Percentiles rank a stretch among this genome's conserved stretches.
phyloP scores from a whole-genome alignment of 2,797 vertebrate species.

The Tinamus major region DNA sequence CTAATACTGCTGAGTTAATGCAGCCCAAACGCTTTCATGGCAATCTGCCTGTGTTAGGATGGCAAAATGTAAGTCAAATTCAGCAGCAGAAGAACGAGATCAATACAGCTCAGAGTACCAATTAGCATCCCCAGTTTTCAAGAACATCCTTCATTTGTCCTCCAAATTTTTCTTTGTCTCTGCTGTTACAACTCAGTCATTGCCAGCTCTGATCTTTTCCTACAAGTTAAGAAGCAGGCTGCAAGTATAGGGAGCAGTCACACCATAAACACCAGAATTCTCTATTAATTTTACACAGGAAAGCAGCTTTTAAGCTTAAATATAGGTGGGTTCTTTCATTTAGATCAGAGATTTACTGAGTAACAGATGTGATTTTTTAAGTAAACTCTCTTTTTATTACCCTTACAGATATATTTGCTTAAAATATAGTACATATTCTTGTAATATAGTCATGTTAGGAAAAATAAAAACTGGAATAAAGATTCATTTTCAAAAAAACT shows the following conservation, averaged over 20 bases:
- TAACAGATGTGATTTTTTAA: constrained; percentile 21
- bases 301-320: constrained; percentile 11
- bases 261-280: not conserved
- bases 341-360: constrained; percentile 14
- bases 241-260: not conserved
- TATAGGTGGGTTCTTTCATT: not conserved
- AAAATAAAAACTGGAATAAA: not conserved
- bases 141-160: constrained; percentile 50
- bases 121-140: constrained; percentile 31
- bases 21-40: not conserved
- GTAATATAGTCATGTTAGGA: not conserved
- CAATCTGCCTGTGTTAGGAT: not conserved
- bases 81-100: constrained; percentile 14
- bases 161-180: constrained; percentile 58
- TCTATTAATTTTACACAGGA: not conserved
- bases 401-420: not conserved
- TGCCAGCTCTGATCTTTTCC: constrained; percentile 8
- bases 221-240: not conserved
- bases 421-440: not conserved
- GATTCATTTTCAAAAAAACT: not conserved
- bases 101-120: constrained; percentile 22
- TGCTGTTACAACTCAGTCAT: constrained; percentile 11
- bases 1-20: not conserved
- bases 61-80: constrained; percentile 30
- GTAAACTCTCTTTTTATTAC: not conserved